A percentile compares a stretch with the other conserved stretches of the same genome.
Evolutionary conservation across 1,140 invertebrate species (phyloP).

Genomic region (Hormaphis cornu): DNA sequence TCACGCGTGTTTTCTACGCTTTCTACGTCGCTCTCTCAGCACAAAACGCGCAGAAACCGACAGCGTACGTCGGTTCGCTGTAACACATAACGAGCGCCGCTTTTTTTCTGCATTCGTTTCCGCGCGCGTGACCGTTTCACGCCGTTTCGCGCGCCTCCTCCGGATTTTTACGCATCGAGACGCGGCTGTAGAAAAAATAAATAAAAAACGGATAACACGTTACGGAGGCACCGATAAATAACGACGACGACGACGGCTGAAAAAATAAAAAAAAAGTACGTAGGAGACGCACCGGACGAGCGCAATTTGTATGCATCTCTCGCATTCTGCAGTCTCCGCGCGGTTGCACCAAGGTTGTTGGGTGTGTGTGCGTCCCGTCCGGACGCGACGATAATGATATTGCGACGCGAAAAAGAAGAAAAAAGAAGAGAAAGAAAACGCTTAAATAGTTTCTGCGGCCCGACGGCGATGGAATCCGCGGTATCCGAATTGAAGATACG

Average conservation of each 20-base stretch:
- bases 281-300: neutral
- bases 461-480: no score
- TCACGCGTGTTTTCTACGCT: neutral
- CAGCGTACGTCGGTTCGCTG: neutral
- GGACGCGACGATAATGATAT: no score
- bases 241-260: neutral
- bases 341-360: neutral
- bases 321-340: neutral
- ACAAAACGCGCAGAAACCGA: neutral
- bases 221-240: no score
- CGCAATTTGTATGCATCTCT: slow-evolving; percentile 13
- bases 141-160: neutral
- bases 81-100: no score
- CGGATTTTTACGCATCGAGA: neutral
- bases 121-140: neutral
- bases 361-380: no score
- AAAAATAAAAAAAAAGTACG: neutral
- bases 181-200: no score
- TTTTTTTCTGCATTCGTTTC: neutral
- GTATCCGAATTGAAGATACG: no score
- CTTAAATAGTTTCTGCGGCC: no score
- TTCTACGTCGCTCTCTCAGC: neutral
- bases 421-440: no score
- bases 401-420: no score
- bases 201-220: neutral